A percentile compares a stretch with the other conserved stretches of the same genome.
phyloP scores from a whole-genome alignment of 2,113 vertebrate species.

The Cynoglossus semilaevis region DNA sequence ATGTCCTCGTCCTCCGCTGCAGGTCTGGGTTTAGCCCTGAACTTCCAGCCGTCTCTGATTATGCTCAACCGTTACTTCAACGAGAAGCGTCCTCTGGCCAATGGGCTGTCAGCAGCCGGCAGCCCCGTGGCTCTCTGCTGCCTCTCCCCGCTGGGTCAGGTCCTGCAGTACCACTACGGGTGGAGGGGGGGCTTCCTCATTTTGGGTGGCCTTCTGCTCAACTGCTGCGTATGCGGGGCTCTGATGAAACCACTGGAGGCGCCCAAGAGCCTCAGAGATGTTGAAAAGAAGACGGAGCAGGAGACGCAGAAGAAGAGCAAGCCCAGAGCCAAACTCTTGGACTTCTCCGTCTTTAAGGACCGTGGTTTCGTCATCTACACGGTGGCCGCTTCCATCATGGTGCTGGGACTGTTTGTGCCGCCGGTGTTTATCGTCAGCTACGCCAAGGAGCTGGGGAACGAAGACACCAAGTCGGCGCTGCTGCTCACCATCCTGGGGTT shows the following conservation, averaged over 20 bases:
- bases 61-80: conserved; percentile 96
- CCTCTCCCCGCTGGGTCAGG: conserved; percentile 89
- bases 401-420: conserved; percentile 93
- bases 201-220: conserved; percentile 88
- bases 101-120: conserved; percentile 90
- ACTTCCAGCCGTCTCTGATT: conserved; percentile 95
- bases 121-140: conserved; percentile 91
- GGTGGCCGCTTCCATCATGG: conserved; percentile 90
- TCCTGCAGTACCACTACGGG: conserved; percentile 84
- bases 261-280: conserved; percentile 49
- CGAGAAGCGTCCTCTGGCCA: conserved; percentile 88
- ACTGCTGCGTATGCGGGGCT: conserved; percentile 91
- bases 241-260: conserved; percentile 86
- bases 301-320: conserved; percentile 33
- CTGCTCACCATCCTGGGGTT: conserved; percentile 90
- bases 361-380: conserved; percentile 89
- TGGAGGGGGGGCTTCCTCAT: conserved; percentile 96
- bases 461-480: conserved; percentile 87
- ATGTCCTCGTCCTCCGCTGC: conserved; percentile 5
- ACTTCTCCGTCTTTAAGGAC: conserved; percentile 88
- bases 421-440: conserved; percentile 94
- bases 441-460: conserved; percentile 86
- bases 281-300: not conserved
- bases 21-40: conserved; percentile 93
- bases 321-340: conserved; percentile 79